A percentile compares a stretch with the other conserved stretches of the same genome.
Evolutionary conservation across 2,113 vertebrate genomes (phyloP).

Genomic region (Manacus vitellinus): DNA sequence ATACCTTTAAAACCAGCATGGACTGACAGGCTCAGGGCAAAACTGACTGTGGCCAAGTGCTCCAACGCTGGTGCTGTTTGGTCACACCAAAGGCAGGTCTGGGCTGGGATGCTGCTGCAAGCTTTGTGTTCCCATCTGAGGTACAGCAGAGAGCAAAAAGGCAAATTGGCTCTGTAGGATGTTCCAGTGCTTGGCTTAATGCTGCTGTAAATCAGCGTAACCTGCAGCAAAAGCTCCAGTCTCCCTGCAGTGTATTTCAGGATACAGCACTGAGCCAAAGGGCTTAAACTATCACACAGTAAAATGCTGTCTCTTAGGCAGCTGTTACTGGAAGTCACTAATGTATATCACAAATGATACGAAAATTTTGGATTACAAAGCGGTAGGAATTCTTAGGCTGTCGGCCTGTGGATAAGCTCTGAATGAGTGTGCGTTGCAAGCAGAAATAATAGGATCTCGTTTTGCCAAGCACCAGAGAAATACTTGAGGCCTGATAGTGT

Average conservation of each 20-base stretch:
- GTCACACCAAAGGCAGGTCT: neutral
- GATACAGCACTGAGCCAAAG: conserved; percentile 2
- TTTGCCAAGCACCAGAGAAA: conserved; percentile 43
- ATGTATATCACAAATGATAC: conserved; percentile 53
- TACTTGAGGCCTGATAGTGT: neutral
- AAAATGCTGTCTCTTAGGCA: conserved; percentile 50
- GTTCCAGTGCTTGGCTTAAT: neutral
- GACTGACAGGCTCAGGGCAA: rapidly evolving
- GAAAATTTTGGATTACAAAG: conserved; percentile 8
- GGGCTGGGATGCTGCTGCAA: neutral
- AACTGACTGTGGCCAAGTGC: neutral
- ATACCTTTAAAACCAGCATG: neutral
- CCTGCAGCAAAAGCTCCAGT: conserved; percentile 5
- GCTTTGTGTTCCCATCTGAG: neutral
- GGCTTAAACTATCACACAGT: conserved; percentile 28
- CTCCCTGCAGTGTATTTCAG: conserved; percentile 44
- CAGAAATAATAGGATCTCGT: conserved; percentile 10
- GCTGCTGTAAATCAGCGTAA: conserved; percentile 39
- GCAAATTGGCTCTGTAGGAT: conserved; percentile 19
- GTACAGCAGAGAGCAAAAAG: neutral
- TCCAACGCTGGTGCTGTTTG: too few species aligned
- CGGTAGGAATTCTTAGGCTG: conserved; percentile 18
- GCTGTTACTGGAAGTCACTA: conserved; percentile 59
- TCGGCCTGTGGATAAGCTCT: neutral
- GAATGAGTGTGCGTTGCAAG: neutral